phyloP scores from a whole-genome alignment of 2,797 vertebrate species.

The Valencia hispanica region DNA sequence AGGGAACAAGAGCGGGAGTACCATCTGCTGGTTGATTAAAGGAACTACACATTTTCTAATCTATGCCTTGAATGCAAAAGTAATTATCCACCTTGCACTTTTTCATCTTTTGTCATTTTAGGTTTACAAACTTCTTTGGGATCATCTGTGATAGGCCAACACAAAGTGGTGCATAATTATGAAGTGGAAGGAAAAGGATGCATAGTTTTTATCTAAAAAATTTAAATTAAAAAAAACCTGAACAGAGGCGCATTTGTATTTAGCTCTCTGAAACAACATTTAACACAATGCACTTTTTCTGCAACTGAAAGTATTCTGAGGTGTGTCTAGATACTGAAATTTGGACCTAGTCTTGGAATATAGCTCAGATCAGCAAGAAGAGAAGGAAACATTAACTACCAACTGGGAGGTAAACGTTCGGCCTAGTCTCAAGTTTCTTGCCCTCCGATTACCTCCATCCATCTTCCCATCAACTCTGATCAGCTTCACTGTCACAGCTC shows the following conservation, averaged over 20 bases:
- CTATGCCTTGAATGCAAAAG: background rate
- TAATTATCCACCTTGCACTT: too few species aligned
- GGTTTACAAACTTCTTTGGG: too few species aligned
- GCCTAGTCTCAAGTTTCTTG: too few species aligned
- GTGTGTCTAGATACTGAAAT: background rate
- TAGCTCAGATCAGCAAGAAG: too few species aligned
- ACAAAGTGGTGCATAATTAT: background rate
- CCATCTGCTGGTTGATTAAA: conserved; percentile 53
- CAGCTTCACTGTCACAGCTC: background rate
- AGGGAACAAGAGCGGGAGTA: conserved; percentile 19
- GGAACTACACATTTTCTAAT: conserved; percentile 23
- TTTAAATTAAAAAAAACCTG: background rate
- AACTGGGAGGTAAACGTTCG: background rate
- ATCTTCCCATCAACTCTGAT: background rate
- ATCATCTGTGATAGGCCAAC: too few species aligned
- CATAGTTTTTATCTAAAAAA: background rate
- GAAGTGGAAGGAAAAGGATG: background rate
- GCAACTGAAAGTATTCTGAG: background rate
- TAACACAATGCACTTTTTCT: background rate
- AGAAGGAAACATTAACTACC: background rate
- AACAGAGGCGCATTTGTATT: too few species aligned
- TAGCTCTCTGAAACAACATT: background rate
- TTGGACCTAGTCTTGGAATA: too few species aligned
- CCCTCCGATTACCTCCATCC: background rate
- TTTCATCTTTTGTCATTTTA: too few species aligned